These are phyloP conservation scores for Cylloceria caligata DNA, from an alignment of 2,888 invertebrate species.

Conservation along the genomic window DNA sequence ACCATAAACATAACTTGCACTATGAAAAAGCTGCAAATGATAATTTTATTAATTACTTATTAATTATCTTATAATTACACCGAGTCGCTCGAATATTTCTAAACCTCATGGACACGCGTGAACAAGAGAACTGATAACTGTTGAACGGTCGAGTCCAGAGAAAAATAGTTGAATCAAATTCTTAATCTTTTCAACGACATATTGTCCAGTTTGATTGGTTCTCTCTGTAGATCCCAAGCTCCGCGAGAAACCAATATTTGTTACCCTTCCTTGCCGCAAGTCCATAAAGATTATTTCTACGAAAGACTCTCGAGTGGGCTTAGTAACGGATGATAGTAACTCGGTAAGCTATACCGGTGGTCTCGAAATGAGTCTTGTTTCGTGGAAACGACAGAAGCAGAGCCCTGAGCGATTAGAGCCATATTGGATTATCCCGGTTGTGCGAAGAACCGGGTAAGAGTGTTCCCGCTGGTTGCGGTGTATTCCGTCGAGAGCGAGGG, in stretches of 20 bases:
- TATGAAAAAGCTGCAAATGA: too few species aligned
- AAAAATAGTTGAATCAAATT: too few species aligned
- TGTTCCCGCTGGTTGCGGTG: neutral
- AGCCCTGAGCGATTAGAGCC: neutral
- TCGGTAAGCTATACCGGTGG: conserved; percentile 6
- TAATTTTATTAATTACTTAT: too few species aligned
- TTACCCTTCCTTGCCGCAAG: conserved; percentile 1
- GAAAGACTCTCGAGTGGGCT: conserved; percentile 16
- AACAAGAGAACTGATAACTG: too few species aligned
- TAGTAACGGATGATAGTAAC: conserved; percentile 19
- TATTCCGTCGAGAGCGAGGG: neutral
- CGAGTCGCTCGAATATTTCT: too few species aligned
- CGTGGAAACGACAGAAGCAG: neutral
- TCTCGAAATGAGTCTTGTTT: conserved; percentile 25
- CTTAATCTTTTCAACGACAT: too few species aligned
- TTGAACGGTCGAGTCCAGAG: too few species aligned
- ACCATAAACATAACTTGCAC: too few species aligned
- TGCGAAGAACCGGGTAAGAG: conserved; percentile 6
- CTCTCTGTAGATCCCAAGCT: neutral
- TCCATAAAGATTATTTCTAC: conserved; percentile 19
- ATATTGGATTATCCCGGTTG: neutral
- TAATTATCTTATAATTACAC: too few species aligned
- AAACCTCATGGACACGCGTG: too few species aligned
- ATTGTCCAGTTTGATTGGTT: too few species aligned
- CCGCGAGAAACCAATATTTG: neutral